Conservation (phyloP, 1,140 invertebrate species). For the Eriocheir sinensis region DNA sequence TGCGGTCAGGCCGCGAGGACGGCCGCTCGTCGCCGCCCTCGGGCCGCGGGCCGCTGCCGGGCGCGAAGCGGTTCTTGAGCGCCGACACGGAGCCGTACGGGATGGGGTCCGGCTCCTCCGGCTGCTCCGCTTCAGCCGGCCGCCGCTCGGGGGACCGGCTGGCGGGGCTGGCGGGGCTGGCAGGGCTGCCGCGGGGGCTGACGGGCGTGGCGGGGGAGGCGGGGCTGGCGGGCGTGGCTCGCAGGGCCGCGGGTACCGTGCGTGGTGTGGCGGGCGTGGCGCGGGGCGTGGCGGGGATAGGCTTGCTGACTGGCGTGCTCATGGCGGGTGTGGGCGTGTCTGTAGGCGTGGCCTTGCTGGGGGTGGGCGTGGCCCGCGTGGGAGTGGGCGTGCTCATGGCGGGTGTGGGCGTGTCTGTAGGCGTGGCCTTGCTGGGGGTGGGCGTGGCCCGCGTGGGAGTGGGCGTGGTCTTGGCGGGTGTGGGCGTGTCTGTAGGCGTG, state of each 20-base stretch:
- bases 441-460: background rate
- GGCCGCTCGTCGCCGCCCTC: slow-evolving; percentile 33
- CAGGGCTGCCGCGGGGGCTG: background rate
- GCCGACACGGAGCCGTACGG: slow-evolving; percentile 77
- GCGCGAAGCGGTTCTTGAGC: slow-evolving; percentile 73
- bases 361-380: background rate
- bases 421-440: background rate
- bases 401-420: background rate
- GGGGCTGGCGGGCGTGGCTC: background rate
- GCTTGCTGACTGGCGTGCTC: slow-evolving; percentile 35
- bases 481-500: background rate
- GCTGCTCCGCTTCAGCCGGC: background rate
- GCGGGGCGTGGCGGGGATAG: background rate
- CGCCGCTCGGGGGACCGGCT: background rate
- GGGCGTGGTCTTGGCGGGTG: background rate
- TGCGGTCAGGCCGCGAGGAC: slow-evolving; percentile 63
- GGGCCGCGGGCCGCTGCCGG: slow-evolving; percentile 48
- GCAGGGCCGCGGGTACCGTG: background rate
- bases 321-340: background rate
- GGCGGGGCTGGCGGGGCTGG: background rate
- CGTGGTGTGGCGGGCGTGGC: background rate
- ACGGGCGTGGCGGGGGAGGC: background rate
- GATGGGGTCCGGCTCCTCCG: slow-evolving; percentile 56
- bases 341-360: background rate
- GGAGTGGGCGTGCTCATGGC: background rate